These are phyloP conservation scores for Psittacula echo DNA, from an alignment of 2,797 vertebrate species.

Conservation along the genomic window DNA sequence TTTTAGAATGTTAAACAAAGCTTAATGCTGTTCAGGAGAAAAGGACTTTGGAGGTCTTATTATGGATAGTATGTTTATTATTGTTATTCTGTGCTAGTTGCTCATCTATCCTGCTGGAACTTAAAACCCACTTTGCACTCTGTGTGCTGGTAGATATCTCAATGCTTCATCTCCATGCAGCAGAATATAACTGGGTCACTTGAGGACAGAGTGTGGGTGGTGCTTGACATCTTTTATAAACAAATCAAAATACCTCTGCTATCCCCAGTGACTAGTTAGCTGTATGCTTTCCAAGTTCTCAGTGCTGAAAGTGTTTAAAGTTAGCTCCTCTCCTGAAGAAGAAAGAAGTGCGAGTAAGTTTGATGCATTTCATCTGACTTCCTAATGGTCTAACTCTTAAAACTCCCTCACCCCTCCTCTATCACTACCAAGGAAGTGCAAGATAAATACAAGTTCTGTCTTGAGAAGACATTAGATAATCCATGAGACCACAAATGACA, in stretches of 20 bases:
- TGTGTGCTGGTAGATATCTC: slow-evolving; percentile 16
- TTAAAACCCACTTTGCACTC: not conserved
- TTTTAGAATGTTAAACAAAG: slow-evolving; percentile 3
- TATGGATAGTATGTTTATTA: slow-evolving; percentile 26
- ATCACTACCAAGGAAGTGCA: not conserved
- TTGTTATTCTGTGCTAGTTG: not conserved
- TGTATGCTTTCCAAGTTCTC: slow-evolving; percentile 48
- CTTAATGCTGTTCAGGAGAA: not conserved
- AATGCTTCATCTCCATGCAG: slow-evolving; percentile 4
- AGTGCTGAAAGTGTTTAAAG: slow-evolving; percentile 48
- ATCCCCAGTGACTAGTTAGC: slow-evolving; percentile 23
- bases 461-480: slow-evolving; percentile 25
- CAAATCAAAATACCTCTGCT: slow-evolving; percentile 54
- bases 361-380: slow-evolving; percentile 19
- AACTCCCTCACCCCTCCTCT: not conserved
- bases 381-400: not conserved
- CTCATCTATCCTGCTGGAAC: not conserved
- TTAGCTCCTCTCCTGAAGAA: not conserved
- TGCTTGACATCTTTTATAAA: slow-evolving; percentile 55
- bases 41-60: not conserved
- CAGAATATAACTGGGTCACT: slow-evolving; percentile 39
- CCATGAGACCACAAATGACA: not conserved
- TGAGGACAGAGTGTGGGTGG: slow-evolving; percentile 58
- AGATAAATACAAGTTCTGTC: slow-evolving; percentile 7
- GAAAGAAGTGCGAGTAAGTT: not conserved